Evolutionary conservation across 2,113 vertebrate genomes (phyloP).

Genomic region (Phaethornis superciliosus): DNA sequence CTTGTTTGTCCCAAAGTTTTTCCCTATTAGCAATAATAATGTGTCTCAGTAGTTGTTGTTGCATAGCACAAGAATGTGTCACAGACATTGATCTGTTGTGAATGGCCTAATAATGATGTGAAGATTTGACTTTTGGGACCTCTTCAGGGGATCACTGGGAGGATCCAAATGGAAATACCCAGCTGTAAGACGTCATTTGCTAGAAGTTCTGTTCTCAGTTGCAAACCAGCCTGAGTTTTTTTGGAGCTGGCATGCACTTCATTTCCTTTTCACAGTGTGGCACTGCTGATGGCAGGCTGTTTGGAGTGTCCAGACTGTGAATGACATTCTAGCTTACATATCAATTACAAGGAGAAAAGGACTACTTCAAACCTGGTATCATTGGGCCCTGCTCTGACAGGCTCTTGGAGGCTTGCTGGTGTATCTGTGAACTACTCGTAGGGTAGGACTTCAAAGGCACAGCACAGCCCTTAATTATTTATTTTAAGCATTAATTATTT

Average conservation of each 20-base stretch:
- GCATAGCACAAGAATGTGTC: background rate
- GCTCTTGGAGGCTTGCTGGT: background rate
- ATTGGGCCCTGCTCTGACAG: background rate
- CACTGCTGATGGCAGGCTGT: background rate
- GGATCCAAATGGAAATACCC: background rate
- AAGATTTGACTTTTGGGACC: background rate
- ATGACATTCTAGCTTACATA: background rate
- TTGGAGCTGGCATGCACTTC: background rate
- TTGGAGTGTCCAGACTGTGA: background rate
- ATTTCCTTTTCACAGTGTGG: background rate
- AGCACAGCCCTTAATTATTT: slow-evolving; percentile 26
- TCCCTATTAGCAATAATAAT: background rate
- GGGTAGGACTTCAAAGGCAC: background rate
- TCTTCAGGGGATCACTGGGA: background rate
- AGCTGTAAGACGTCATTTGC: background rate
- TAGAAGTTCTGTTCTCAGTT: background rate
- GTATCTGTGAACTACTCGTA: background rate
- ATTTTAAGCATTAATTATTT: slow-evolving; percentile 29
- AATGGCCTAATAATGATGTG: background rate
- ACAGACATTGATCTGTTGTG: background rate
- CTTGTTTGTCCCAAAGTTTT: background rate
- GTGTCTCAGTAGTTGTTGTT: background rate
- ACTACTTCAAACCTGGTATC: background rate
- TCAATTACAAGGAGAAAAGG: background rate
- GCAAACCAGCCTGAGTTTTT: background rate